Base-by-base conservation (phyloP, 2,113 vertebrate species). In the Mohoua ochrocephala region DNA sequence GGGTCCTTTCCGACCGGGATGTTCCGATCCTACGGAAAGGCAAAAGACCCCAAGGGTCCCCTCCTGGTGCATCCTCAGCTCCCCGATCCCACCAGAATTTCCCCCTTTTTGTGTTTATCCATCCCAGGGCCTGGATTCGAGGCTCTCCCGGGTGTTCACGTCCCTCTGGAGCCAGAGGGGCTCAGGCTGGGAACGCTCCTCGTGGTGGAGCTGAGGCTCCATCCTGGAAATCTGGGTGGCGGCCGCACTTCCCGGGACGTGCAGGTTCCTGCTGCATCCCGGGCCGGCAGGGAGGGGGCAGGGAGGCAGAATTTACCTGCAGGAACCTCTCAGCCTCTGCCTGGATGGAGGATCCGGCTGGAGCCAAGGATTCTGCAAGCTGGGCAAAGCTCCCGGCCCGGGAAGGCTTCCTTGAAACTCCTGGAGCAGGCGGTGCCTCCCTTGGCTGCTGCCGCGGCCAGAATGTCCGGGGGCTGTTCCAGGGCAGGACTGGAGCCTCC, bases 401-500 rank as follows among this genome's bases (percentile, higher is more conserved):
- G 76, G 61, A 63, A 64, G 73, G 94, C 87, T 97, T 92, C 93
- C 95, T 93, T 93, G 96, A 93, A 97, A 90, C 93, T 84, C 95
- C 63, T 19, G 94, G 88, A 94, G 69, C 95, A 86, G 96, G 95
- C 87, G 93, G 95, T 67, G 94, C 95, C 96, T 94, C 94, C 88
- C 95, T 95, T 94, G 96, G 96, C 95, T 95, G 86, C 83, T 39
- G 86, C 93, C 91, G 30, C 15, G 63, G 91, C 96, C 95, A 97
- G 91, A 96, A 97, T 96, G 90, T 95, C 97, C 95, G 94, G 82
- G 84, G 94, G 96, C 96, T 93, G 91, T 96, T 96, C 64, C 89
- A 94, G 96, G 95, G 95, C 96, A 97, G 95, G 95, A 95, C 68
- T 83, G 92, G 96, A 96, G 95, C 97, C 93, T 97, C 96, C 94